Base-by-base conservation (phyloP, 2,888 invertebrate species). In the Callyntrura sp. region DNA sequence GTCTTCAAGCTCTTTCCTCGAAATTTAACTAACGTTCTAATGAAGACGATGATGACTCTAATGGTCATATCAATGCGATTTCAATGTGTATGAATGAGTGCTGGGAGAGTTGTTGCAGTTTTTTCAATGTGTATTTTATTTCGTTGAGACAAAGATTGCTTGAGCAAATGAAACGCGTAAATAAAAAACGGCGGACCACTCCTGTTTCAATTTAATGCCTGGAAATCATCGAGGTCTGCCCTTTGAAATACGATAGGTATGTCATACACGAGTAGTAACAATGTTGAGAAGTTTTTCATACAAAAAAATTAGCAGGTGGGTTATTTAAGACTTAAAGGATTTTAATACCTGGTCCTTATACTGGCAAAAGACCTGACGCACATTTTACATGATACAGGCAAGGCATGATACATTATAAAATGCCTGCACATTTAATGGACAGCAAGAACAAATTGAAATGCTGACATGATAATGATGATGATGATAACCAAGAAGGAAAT, bases 391-490 rank as follows among this genome's bases (percentile, higher is more conserved):
- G 43, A n/a, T 17, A 17, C 17, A n/a, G 17, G 60, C 20, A 60
- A 14, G n/a, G 8, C 20, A 68, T 43, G 68, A 45, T 45, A 45
- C n/a, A n/a, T 48, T 51, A 55, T 55, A 25, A 55, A 78, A 51
- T 35, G 78, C 28, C 55, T 78, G 78, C 78, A 23, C 20, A 28
- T 25, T 51, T 51, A 76, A 76, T 76, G 70, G 43, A 43, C 70
- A 73, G 55, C 78, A 25, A 51, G 8, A 78, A 55, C 78, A 78
- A 78, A 78, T 78, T 78, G 78, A 78, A 78, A 55, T 57, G 78
- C 78, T 78, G 78, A 78, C 78, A 78, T 78, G 78, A 51, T 78
- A 57, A 78, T 78, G 78, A 55, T 57, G 55, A 78, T 57, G 78
- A 35, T 73, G 70, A 48, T 48, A 17, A 28, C 28, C 73, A 73